Evolutionary conservation across 2,888 invertebrate genomes (phyloP).

Genomic region (Lamellibrachia satsuma): DNA sequence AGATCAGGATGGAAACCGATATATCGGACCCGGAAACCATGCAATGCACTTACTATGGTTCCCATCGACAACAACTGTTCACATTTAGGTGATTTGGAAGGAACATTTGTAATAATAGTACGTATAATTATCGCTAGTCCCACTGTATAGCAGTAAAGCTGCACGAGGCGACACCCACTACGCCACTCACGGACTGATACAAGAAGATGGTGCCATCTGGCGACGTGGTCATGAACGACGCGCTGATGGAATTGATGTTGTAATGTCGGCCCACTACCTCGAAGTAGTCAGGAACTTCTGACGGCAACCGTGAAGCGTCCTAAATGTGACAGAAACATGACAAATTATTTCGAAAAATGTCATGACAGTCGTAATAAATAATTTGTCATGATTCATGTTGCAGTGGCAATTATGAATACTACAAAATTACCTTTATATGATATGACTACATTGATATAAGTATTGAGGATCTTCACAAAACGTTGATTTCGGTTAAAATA

Average conservation of each 20-base stretch:
- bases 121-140: too few relatives aligned
- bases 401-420: background rate
- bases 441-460: too few relatives aligned
- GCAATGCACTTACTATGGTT: too few relatives aligned
- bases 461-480: too few relatives aligned
- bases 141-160: too few relatives aligned
- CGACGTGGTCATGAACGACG: background rate
- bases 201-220: slow-evolving; percentile 17
- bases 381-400: background rate
- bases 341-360: background rate
- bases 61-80: too few relatives aligned
- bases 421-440: background rate
- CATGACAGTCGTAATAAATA: background rate
- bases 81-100: too few relatives aligned
- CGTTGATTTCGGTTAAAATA: background rate
- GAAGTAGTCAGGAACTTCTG: background rate
- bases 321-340: background rate
- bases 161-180: background rate
- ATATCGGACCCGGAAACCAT: too few relatives aligned
- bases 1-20: too few relatives aligned
- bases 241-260: slow-evolving; percentile 4
- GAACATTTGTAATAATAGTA: too few relatives aligned
- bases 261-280: background rate
- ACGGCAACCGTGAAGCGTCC: background rate
- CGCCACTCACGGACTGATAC: background rate